Base-by-base conservation (phyloP, 2,888 invertebrate species). In the Hirtodrosophila alboralis region DNA sequence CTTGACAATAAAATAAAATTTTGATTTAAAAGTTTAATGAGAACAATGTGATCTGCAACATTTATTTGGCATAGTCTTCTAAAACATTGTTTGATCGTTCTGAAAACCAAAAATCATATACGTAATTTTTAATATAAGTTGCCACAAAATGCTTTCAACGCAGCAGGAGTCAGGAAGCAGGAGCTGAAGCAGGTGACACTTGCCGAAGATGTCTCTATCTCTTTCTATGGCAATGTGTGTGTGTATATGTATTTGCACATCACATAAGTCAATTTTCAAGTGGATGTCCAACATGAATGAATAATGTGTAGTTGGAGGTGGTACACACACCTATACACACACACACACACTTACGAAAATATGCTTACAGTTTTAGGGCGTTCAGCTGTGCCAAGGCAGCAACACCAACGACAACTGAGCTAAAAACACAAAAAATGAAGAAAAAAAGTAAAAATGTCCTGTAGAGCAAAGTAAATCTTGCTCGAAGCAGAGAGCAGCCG, bases 231-330 rank as follows among this genome's bases (percentile, higher is more conserved):
- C 37, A 18, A 3, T 13, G 14, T 8, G 8, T 18, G 27, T 10
- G 14, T 21, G 41, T 47, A 7, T 53, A 9, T 41, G 41, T 49
- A 53, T 48, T 40, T 51, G 47, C 45, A 52, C 54, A 64, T 60
- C 66, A 56, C 72, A 79, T 75, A 79, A 83, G 79, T 79, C 79
- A 78, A 83, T 78, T 79, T 79, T 66, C 74, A 77, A 83, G 75
- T 79, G 73, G 75, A 73, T 75, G 75, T 79, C 79, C 83, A 62
- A 79, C 79, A 75, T 79, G 83, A 83, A 79, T 83, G 83, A 79
- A 68, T 83, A 78, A 79, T 79, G 83, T 63, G 62, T 58, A 54
- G 40, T 63, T 23, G 48, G 62, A 56, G 47, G 49, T 60, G 12
- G 31, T 62, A 34, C 27, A 37, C 38, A 8, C 36, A 27, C 40